Evolutionary conservation across 2,113 vertebrate species (phyloP).

Genomic region (Fregata magnificens): DNA sequence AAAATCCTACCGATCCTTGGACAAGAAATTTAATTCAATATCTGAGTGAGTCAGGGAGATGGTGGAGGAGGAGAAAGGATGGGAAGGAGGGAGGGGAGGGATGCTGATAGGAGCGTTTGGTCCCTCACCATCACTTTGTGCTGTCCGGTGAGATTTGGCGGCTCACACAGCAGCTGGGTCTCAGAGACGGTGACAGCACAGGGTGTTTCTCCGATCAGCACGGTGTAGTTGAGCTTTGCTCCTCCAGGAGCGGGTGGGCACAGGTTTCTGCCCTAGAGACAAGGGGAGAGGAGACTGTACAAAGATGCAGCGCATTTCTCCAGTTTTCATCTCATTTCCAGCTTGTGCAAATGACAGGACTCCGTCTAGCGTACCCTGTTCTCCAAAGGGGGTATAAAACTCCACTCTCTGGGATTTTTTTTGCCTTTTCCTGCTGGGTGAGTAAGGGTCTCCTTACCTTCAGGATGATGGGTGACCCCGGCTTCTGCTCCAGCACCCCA

Average conservation of each 20-base stretch:
- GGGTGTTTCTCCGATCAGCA: conserved; percentile 92
- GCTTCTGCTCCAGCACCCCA: conserved; percentile 93
- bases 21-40: neutral
- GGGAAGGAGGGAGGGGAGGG: neutral
- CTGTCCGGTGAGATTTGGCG: conserved; percentile 91
- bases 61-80: neutral
- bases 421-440: neutral
- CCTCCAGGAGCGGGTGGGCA: conserved; percentile 91
- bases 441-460: conserved; percentile 78
- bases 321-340: neutral
- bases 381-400: neutral
- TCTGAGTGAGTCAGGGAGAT: neutral
- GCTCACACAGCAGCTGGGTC: conserved; percentile 95
- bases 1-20: neutral
- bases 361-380: rapidly evolving
- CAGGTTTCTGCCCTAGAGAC: conserved; percentile 92
- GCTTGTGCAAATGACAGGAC: rapidly evolving
- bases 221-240: conserved; percentile 95
- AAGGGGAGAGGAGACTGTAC: neutral
- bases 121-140: conserved; percentile 91
- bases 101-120: rapidly evolving
- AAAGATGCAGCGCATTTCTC: neutral
- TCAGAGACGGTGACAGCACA: conserved; percentile 94
- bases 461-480: conserved; percentile 94
- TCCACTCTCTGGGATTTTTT: too few relatives aligned